These are phyloP conservation scores for Antigone vipio DNA, from an alignment of 2,113 vertebrate genomes.

Conservation along the genomic window DNA sequence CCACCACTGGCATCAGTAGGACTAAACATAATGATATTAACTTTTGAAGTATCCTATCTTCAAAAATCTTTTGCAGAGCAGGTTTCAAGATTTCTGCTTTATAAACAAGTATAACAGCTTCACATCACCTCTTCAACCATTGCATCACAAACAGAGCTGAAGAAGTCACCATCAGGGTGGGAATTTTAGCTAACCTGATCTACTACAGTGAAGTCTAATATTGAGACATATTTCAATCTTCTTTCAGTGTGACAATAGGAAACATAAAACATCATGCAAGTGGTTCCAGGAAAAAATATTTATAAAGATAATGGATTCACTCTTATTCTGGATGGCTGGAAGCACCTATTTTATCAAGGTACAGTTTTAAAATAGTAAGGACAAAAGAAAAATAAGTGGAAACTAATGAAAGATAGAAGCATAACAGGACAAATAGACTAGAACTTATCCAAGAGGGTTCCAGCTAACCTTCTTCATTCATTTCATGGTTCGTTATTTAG, in stretches of 20 bases:
- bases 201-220: neutral
- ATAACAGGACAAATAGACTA: neutral
- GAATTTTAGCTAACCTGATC: neutral
- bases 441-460: neutral
- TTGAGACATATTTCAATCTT: neutral
- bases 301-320: neutral
- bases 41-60: neutral
- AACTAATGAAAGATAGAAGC: neutral
- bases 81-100: neutral
- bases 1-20: accelerated
- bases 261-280: neutral
- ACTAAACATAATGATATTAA: neutral
- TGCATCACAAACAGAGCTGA: neutral
- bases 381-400: neutral
- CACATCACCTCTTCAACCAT: neutral
- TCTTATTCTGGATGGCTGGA: neutral
- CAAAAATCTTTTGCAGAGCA: neutral
- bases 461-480: neutral
- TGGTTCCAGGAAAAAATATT: neutral
- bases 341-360: neutral
- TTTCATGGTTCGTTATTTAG: neutral
- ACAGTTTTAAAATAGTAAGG: neutral
- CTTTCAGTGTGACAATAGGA: neutral
- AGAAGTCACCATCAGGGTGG: neutral
- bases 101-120: neutral